Base-by-base conservation (phyloP, 2,888 invertebrate species). In the Cheilosia vulpina region DNA sequence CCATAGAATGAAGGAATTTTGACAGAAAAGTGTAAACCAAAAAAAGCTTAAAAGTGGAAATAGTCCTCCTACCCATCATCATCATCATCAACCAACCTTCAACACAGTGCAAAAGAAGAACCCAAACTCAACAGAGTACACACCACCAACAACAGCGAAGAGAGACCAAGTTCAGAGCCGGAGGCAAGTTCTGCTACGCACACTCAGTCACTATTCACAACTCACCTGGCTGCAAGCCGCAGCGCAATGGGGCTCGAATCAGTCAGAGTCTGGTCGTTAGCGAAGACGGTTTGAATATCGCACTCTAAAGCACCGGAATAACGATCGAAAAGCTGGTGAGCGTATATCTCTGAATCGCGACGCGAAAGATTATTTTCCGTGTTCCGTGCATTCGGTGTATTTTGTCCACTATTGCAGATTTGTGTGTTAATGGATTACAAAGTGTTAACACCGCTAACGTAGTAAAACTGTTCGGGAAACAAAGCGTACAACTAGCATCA, bases 211-310 rank as follows among this genome's bases (percentile, higher is more conserved):
- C 45, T 17, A 24, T 15, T 31, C 31, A 27, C 53, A 13, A 47
- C 55, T 53, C 62, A 43, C 52, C 19, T 63, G 80, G 60, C 50
- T 71, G 65, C 58, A 68, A 76, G 68, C 55, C 45, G 66, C 72
- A 53, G 63, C 83, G 66, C 52, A 65, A 63, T 65, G 65, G 31
- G 41, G 43, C n/a, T 73, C 17, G 69, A 85, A 72, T 85, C 76
- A 85, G 85, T 85, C 81, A 76, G 85, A 85, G 72, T 81, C 72
- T 85, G 72, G 85, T 85, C 81, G 85, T 71, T 76, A 72, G 71
- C 72, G 72, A 81, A 85, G 69, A 68, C 81, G 85, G 85, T 81
- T 62, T 76, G 45, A 71, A 76, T 60, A 85, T 72, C 72, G 76
- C 76, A 52, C 71, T 79, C 72, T 34, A 43, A 55, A 65, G 50